Percentiles rank a stretch among this genome's conserved stretches.
These are phyloP conservation scores for Napeogenes sylphis DNA, from an alignment of 2,888 invertebrate genomes.

Conservation along the genomic window DNA sequence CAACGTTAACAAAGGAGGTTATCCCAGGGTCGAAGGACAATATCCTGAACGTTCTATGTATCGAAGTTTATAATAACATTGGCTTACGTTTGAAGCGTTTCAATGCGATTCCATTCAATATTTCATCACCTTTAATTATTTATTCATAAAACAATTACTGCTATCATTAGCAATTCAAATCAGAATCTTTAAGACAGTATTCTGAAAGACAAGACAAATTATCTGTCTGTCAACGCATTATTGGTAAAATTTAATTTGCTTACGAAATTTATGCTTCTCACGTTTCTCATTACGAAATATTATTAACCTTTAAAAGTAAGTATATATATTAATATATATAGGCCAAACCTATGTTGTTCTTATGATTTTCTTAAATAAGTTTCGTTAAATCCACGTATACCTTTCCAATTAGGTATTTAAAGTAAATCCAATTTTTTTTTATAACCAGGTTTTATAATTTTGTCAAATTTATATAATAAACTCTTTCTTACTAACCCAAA, in stretches of 20 bases:
- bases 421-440: too few relatives aligned
- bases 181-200: constrained; percentile 52
- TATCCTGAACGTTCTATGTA: background rate
- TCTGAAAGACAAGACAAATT: constrained; percentile 66
- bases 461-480: too few relatives aligned
- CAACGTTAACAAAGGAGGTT: too few relatives aligned
- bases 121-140: constrained; percentile 3
- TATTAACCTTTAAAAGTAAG: constrained; percentile 11
- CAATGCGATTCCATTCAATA: background rate
- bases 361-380: too few relatives aligned
- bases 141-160: constrained; percentile 36
- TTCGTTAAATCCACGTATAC: too few relatives aligned
- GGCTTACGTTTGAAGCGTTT: background rate
- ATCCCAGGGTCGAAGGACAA: too few relatives aligned
- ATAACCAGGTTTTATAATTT: too few relatives aligned
- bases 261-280: constrained; percentile 45
- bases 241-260: constrained; percentile 35
- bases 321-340: too few relatives aligned
- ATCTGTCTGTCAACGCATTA: constrained; percentile 47
- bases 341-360: too few relatives aligned
- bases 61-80: background rate
- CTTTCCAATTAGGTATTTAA: too few relatives aligned
- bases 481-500: too few relatives aligned
- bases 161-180: constrained; percentile 66
- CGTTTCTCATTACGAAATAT: constrained; percentile 48